These are phyloP conservation scores for Lycorma delicatula DNA, from an alignment of 1,140 invertebrate species.

Conservation along the genomic window DNA sequence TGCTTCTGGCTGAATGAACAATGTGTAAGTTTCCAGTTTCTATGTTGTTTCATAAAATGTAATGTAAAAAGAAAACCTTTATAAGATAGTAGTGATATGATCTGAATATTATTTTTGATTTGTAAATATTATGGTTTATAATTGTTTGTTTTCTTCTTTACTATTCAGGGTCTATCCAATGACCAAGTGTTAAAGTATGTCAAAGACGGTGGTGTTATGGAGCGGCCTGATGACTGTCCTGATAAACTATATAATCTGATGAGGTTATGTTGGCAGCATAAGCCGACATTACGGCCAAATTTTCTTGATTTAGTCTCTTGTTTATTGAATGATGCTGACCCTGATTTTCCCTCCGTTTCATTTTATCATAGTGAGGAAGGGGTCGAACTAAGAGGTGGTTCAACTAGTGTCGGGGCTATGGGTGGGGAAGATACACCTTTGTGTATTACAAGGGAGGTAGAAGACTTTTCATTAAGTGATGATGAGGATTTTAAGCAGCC, in stretches of 20 bases:
- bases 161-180: slow-evolving; percentile 58
- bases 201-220: slow-evolving; percentile 84
- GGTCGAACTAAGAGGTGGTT: slow-evolving; percentile 40
- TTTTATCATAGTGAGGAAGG: slow-evolving; percentile 68
- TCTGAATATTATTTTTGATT: no score
- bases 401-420: slow-evolving; percentile 17
- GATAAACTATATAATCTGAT: slow-evolving; percentile 82
- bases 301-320: slow-evolving; percentile 67
- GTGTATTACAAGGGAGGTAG: slow-evolving; percentile 27
- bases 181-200: slow-evolving; percentile 75
- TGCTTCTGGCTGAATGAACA: no score
- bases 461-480: slow-evolving; percentile 29
- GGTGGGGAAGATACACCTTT: slow-evolving; percentile 31
- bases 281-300: slow-evolving; percentile 62
- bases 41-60: no score
- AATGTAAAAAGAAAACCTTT: no score
- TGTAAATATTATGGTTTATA: no score
- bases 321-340: slow-evolving; percentile 46
- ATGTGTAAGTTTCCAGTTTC: no score
- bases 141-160: no score
- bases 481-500: slow-evolving; percentile 27
- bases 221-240: slow-evolving; percentile 87
- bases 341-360: slow-evolving; percentile 57
- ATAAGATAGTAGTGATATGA: no score
- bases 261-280: slow-evolving; percentile 80